phyloP scores from a whole-genome alignment of 2,797 vertebrate species.

The Arremon brunneinucha region DNA sequence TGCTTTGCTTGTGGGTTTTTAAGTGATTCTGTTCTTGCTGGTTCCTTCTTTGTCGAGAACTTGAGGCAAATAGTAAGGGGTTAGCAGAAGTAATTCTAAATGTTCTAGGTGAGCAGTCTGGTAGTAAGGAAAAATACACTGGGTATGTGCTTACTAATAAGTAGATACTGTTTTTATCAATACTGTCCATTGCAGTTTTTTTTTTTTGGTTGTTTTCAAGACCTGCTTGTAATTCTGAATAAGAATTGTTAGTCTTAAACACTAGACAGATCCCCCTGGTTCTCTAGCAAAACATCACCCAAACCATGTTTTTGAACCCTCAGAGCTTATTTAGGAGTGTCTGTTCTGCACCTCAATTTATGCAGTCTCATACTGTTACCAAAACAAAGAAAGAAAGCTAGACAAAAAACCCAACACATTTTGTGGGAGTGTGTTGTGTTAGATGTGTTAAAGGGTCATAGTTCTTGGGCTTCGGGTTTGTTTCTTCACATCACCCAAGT shows the following conservation, averaged over 20 bases:
- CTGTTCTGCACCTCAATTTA: neutral
- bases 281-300: neutral
- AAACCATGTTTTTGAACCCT: neutral
- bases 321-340: neutral
- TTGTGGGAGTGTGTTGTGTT: neutral
- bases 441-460: neutral
- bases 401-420: rapidly evolving
- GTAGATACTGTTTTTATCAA: neutral
- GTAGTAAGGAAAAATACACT: neutral
- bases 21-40: neutral
- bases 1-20: neutral
- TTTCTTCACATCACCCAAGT: neutral
- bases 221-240: neutral
- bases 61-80: neutral
- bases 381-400: neutral
- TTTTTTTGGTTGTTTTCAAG: neutral
- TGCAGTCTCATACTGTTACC: neutral
- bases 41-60: neutral
- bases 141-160: neutral
- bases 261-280: neutral
- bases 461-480: neutral
- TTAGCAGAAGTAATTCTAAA: neutral
- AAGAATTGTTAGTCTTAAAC: neutral
- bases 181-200: neutral
- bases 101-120: neutral